These are phyloP conservation scores for Lethocerus indicus DNA, from an alignment of 1,140 invertebrate species.

Conservation along the genomic window DNA sequence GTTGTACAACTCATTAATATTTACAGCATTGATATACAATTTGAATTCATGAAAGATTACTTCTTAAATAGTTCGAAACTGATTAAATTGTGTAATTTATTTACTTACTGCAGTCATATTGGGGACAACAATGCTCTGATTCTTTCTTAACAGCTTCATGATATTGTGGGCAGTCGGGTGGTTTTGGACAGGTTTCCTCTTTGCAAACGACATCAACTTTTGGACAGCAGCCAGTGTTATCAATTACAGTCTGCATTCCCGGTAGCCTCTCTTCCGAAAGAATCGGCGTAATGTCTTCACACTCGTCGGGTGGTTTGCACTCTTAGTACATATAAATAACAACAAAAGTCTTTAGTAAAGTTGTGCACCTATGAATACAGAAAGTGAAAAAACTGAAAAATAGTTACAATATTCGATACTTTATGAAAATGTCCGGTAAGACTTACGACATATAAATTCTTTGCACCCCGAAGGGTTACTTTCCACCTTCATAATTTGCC, in stretches of 20 bases:
- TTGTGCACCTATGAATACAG: background rate
- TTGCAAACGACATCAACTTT: conserved; percentile 36
- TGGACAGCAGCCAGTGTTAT: conserved; percentile 51
- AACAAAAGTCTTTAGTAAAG: background rate
- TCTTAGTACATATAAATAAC: conserved; percentile 25
- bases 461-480: conserved; percentile 38
- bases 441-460: conserved; percentile 49
- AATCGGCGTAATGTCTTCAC: conserved; percentile 28
- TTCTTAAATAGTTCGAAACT: background rate
- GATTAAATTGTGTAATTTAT: background rate
- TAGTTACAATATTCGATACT: background rate
- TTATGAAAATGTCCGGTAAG: background rate
- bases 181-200: conserved; percentile 36
- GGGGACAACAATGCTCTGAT: conserved; percentile 40
- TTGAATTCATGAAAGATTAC: background rate
- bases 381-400: background rate
- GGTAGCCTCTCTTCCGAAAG: conserved; percentile 28
- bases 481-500: conserved; percentile 45
- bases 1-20: background rate
- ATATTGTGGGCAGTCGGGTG: conserved; percentile 38
- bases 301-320: conserved; percentile 49
- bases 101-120: conserved; percentile 40
- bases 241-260: conserved; percentile 36
- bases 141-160: conserved; percentile 25
- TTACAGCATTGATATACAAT: background rate